Base-by-base conservation (phyloP, 92 coral and sea anemone genomes). In the Blastomussa wellsi region DNA sequence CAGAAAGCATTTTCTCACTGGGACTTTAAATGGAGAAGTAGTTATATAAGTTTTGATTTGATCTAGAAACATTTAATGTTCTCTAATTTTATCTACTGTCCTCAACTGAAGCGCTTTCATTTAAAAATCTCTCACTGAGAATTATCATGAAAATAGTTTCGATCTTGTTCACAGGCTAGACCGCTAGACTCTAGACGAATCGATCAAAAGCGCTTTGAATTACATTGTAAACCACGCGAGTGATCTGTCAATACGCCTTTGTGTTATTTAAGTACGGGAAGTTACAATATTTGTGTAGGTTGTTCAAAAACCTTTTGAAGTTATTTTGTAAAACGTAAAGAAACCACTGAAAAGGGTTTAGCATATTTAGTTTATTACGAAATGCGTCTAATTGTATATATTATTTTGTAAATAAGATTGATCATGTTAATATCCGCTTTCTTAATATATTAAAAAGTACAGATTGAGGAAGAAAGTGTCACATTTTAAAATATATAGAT, bases 1-100 rank as follows among this genome's bases (percentile, higher is more conserved):
- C 98, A 90, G 35, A 96, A 92, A 75, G 98, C 98, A 2, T 88
- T 96, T 36, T 89, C 99, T 11, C 86, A 89, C 75, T 91, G 90
- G 89, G 99, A 96, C 39, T 87, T 91, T 10, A 92, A 96, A 78
- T 86, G 95, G 95, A 85, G 98, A 65, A 97, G 89, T 81, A 94
- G 98, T 74, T 96, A 96, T 74, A 94, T 96, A 24, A 95, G 95
- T 80, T 92, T 96, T 81, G 95, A 94, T 68, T 80, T 88, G 35
- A 84, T 91, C 5, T 91, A 88, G 48, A 7, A 51, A 82, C 36
- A 17, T 42, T 12, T 70, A 49, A 29, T 36, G 14, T 67, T 36
- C 19, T 0, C 14, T 1, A 29, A 12, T 31, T 12, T 12, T 68
- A 32, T 17, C 74, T n/a, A 67, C 37, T 47, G 57, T 17, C 11